These are phyloP conservation scores for Metallyticus violacea DNA, from an alignment of 2,888 invertebrate species.

Conservation along the genomic window DNA sequence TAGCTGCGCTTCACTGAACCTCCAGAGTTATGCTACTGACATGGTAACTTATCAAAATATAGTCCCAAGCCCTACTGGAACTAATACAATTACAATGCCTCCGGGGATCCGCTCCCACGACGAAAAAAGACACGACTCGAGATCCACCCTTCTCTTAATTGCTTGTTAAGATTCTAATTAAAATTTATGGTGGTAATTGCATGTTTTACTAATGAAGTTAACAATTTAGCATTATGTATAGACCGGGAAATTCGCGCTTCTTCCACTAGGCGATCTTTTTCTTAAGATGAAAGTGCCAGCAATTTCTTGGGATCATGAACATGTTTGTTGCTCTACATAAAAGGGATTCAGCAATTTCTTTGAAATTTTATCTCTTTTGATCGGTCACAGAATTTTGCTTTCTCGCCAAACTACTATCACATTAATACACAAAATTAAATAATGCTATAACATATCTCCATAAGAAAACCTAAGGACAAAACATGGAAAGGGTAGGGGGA, in stretches of 20 bases:
- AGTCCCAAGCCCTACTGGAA: neutral
- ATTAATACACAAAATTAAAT: too few relatives aligned
- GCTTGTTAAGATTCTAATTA: conserved; percentile 26
- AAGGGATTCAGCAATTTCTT: neutral
- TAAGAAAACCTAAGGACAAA: too few relatives aligned
- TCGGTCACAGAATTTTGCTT: neutral
- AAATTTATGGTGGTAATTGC: conserved; percentile 30
- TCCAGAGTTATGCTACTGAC: neutral
- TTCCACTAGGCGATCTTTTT: neutral
- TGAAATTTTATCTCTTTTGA: neutral
- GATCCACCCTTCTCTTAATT: conserved; percentile 18
- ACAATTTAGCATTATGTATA: conserved; percentile 25
- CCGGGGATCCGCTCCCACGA: neutral
- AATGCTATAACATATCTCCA: too few relatives aligned
- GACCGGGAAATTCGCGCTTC: conserved; percentile 11
- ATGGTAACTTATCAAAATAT: neutral
- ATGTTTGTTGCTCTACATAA: neutral
- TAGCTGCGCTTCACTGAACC: neutral
- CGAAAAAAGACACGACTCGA: neutral
- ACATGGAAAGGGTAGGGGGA: too few relatives aligned
- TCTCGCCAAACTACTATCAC: too few relatives aligned
- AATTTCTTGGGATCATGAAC: neutral
- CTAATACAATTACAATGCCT: conserved; percentile 8
- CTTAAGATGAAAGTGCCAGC: neutral
- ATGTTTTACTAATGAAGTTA: conserved; percentile 31